Evolutionary conservation across 2,113 vertebrate species (phyloP).

Genomic region (Barbus barbus): DNA sequence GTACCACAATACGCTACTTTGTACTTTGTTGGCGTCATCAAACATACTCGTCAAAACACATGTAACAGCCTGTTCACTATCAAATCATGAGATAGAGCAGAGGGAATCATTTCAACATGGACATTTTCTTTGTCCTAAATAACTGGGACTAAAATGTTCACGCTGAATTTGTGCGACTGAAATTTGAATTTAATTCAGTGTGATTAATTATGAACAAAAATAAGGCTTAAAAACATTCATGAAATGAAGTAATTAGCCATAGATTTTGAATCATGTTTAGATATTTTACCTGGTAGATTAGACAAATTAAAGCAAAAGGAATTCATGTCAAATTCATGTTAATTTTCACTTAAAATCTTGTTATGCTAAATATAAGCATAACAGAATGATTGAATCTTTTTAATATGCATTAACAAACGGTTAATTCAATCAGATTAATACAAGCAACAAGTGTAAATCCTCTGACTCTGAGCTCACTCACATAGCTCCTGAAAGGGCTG

Average conservation of each 20-base stretch:
- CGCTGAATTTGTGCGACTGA: no score
- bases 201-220: background rate
- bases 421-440: background rate
- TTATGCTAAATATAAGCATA: background rate
- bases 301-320: background rate
- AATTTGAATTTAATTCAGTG: background rate
- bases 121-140: background rate
- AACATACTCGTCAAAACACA: slow-evolving; percentile 14
- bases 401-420: background rate
- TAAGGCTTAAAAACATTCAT: background rate
- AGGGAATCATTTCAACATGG: background rate
- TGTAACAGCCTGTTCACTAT: background rate
- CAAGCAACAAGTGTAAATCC: slow-evolving; percentile 1
- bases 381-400: no score
- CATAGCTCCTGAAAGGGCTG: no score
- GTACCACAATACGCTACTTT: slow-evolving; percentile 30
- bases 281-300: background rate
- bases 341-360: background rate
- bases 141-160: background rate
- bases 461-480: background rate
- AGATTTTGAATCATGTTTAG: background rate
- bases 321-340: background rate
- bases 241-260: background rate
- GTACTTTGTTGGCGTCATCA: slow-evolving; percentile 44
- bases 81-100: background rate